phyloP scores from a whole-genome alignment of 2,113 vertebrate species.

The Australoheros scitulus region DNA sequence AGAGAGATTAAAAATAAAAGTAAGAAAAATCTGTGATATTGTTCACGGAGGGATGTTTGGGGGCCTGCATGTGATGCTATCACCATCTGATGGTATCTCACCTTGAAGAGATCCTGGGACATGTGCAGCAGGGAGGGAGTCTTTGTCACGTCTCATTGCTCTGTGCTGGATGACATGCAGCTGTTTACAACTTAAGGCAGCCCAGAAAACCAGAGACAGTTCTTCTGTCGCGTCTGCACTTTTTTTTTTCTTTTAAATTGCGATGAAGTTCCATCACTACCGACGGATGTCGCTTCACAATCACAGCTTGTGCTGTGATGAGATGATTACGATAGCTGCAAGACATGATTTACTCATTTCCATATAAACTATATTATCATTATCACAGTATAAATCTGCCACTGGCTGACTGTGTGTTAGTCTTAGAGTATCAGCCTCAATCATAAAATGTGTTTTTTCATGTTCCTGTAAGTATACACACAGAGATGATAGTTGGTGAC shows the following conservation, averaged over 20 bases:
- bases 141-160: constrained; percentile 72
- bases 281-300: constrained; percentile 20
- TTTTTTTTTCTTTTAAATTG: background rate
- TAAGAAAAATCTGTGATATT: constrained; percentile 65
- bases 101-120: constrained; percentile 47
- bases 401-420: background rate
- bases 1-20: constrained; percentile 5
- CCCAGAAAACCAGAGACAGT: background rate
- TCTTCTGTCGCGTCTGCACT: background rate
- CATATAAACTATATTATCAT: constrained; percentile 48
- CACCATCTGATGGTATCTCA: constrained; percentile 60
- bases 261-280: constrained; percentile 29
- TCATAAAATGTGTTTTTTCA: constrained; percentile 54
- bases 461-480: constrained; percentile 21
- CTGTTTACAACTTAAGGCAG: constrained; percentile 33
- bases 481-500: constrained; percentile 37
- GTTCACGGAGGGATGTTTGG: constrained; percentile 68
- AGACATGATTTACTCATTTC: constrained; percentile 45
- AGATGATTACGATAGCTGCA: constrained; percentile 37
- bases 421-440: constrained; percentile 31
- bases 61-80: constrained; percentile 69
- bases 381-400: constrained; percentile 63
- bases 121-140: constrained; percentile 29
- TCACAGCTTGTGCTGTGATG: constrained; percentile 14
- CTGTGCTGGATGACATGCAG: constrained; percentile 52